Base-by-base conservation (phyloP, 2,113 vertebrate species). In the Coregonus clupeaformis region DNA sequence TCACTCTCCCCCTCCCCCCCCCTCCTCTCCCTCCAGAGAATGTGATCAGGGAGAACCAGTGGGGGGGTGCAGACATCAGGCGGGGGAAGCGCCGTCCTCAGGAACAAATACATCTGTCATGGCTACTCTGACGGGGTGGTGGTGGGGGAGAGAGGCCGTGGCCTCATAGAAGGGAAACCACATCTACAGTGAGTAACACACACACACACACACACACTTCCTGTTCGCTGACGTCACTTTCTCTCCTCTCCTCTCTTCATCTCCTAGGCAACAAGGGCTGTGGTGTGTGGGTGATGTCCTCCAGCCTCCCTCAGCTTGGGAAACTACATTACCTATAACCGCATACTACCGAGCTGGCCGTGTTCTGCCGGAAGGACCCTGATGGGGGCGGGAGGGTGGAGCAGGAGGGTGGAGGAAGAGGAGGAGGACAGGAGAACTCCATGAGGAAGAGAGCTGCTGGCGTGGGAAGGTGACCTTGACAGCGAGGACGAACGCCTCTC, bases 21-120 rank as follows among this genome's bases (percentile, higher is more conserved):
- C 2, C 75, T 0, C 22, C 63, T 68, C 27, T 14, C 67, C 60
- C 74, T 74, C 14, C 71, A 97, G 96, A 96, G 80, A 98, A 97
- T 1, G 87, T 98, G 49, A 97, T 97, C 80, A 93, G 91, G 24
- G 93, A 97, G 88, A 98, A 97, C 84, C 95, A 97, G 77, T 97
- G 96, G 96, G 96, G 96, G 0, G 96, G 96, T 0, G 94, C 91
- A 1, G 96, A 97, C 84, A 97, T 97, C 85, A 93, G 95, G 13
- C 92, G 94, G 4, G 96, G 96, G 5, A n/a, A 95, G 93, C 0
- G 90, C 97, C 77, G 27, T 97, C 65, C 90, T 98, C 72, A 94
- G 87, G 80, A 96, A 93, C 88, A 98, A 97, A 88, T 91, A 95
- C 82, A 97, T 97, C 87, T 96, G 95, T 84, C 92, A 95, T 0